Conservation (phyloP, 1,140 invertebrate genomes). For the Orchesella cincta region DNA sequence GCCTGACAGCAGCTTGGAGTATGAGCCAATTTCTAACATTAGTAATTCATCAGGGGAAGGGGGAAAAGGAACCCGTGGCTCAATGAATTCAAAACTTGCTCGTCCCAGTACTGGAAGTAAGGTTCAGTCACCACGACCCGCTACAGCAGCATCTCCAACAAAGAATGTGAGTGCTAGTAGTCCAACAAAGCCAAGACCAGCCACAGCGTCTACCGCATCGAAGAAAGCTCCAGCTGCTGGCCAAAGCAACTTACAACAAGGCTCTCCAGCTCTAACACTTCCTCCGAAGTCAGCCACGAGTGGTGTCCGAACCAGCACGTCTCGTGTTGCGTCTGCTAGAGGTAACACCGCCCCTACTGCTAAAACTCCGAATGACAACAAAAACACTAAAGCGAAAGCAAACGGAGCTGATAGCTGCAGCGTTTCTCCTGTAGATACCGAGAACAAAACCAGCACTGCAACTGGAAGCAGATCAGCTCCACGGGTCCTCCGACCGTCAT, state of each 20-base stretch:
- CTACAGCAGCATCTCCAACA: neutral
- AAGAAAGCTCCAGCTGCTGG: neutral
- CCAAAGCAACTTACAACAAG: neutral
- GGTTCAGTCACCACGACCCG: neutral
- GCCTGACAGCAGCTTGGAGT: neutral
- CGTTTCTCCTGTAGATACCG: neutral
- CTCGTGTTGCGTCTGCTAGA: constrained; percentile 1
- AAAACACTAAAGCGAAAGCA: neutral
- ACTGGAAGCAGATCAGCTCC: neutral
- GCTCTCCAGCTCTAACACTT: constrained; percentile 1
- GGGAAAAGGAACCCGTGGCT: constrained; percentile 3
- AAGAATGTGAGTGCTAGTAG: neutral
- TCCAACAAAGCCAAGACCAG: neutral
- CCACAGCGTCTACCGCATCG: neutral
- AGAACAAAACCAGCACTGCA: neutral
- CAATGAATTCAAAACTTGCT: neutral
- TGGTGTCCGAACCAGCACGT: neutral
- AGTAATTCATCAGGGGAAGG: neutral
- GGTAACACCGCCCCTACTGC: neutral
- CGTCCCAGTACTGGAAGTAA: neutral
- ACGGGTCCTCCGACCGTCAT: constrained; percentile 29
- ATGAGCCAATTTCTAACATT: no score
- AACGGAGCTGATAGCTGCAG: neutral
- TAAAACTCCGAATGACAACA: constrained; percentile 16
- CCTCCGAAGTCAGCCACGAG: neutral